Conservation (phyloP, 2,113 vertebrate species). For the Chitala chitala region DNA sequence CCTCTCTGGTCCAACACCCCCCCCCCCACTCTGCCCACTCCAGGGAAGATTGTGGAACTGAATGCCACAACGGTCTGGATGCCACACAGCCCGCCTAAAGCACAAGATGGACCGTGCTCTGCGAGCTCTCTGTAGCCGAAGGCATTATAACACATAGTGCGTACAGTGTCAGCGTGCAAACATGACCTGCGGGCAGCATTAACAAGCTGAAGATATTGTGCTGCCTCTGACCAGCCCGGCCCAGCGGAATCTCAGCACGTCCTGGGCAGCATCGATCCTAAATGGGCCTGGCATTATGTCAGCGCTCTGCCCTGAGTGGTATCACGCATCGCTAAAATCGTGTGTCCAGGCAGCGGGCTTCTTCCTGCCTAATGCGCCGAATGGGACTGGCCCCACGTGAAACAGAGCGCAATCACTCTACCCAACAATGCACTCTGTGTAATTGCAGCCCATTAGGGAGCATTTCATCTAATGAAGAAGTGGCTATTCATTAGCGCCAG, state of each 20-base stretch:
- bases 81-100: no score
- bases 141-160: neutral
- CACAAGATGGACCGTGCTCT: no score
- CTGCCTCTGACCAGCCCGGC: no score
- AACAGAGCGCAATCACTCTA: conserved; percentile 34
- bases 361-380: conserved; percentile 38
- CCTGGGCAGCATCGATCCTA: neutral
- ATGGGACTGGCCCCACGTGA: conserved; percentile 17
- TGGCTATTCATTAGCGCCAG: conserved; percentile 33
- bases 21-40: no score
- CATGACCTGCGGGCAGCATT: neutral
- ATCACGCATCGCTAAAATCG: conserved; percentile 30
- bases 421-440: conserved; percentile 45
- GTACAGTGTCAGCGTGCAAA: neutral
- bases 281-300: neutral
- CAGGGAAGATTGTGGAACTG: no score
- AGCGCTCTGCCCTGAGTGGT: neutral
- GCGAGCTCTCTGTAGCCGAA: no score
- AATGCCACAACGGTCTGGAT: no score
- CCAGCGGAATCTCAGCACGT: no score
- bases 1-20: no score
- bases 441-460: conserved; percentile 45
- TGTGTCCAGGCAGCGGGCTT: conserved; percentile 12
- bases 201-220: neutral
- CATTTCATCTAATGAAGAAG: conserved; percentile 48